These are phyloP conservation scores for Rhinatrema bivittatum DNA, from an alignment of 2,797 vertebrate genomes.

Conservation along the genomic window DNA sequence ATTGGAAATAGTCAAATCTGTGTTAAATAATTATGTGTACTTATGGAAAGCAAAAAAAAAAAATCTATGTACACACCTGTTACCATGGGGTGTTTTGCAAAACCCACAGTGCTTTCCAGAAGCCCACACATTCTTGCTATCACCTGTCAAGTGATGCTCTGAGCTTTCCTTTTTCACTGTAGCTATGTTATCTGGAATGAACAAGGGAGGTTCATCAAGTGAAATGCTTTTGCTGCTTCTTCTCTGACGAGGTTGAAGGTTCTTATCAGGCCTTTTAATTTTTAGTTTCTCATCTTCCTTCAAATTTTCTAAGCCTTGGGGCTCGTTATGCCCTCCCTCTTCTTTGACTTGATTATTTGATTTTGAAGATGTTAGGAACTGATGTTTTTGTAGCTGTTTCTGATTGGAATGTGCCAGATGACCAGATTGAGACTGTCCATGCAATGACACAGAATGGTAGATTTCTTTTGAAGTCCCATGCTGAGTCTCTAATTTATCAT, in stretches of 20 bases:
- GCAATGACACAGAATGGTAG: constrained; percentile 40
- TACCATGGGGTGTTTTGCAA: constrained; percentile 91
- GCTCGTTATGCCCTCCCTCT: constrained; percentile 47
- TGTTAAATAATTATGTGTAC: too few species aligned
- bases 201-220: constrained; percentile 87
- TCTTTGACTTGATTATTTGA: constrained; percentile 53
- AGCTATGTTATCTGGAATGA: constrained; percentile 96
- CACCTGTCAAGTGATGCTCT: constrained; percentile 52
- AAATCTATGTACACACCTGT: constrained; percentile 81
- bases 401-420: constrained; percentile 41
- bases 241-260: constrained; percentile 72
- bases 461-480: constrained; percentile 46
- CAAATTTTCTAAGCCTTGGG: constrained; percentile 25
- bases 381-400: constrained; percentile 54
- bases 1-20: too few species aligned
- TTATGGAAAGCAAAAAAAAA: too few species aligned
- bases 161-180: constrained; percentile 69
- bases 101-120: constrained; percentile 90
- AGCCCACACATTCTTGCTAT: constrained; percentile 77
- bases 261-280: constrained; percentile 76
- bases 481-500: constrained; percentile 40
- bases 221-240: constrained; percentile 79
- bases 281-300: constrained; percentile 72
- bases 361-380: constrained; percentile 27
- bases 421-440: constrained; percentile 30